Evolutionary conservation across 2,888 invertebrate species (phyloP).

Genomic region (Leptinotarsa haldemani): DNA sequence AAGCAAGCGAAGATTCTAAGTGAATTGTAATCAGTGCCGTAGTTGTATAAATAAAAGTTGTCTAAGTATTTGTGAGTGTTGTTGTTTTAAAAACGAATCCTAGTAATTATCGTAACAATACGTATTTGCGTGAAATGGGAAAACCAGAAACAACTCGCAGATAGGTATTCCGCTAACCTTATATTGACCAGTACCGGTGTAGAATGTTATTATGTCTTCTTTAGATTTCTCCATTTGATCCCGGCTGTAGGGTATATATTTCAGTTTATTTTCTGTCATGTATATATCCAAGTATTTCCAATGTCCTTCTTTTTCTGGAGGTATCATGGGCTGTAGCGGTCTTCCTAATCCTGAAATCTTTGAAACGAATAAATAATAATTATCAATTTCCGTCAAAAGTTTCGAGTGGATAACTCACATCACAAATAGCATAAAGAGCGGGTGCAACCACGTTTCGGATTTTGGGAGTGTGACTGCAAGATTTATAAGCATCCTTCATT

Average conservation of each 20-base stretch:
- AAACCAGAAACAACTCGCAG: neutral
- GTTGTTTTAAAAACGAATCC: too few relatives aligned
- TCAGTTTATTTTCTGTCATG: constrained; percentile 59
- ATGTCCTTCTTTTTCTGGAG: constrained; percentile 59
- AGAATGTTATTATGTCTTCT: constrained; percentile 63
- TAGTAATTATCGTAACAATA: too few relatives aligned
- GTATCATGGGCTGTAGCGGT: constrained; percentile 62
- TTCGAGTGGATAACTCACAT: constrained; percentile 46
- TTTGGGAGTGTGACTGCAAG: constrained; percentile 38
- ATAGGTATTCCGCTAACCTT: constrained; percentile 38
- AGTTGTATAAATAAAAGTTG: too few relatives aligned
- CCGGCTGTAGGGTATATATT: constrained; percentile 58
- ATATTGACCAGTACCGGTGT: constrained; percentile 59
- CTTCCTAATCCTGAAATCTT: constrained; percentile 59
- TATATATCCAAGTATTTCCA: constrained; percentile 64
- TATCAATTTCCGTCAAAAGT: neutral
- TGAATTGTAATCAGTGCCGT: too few relatives aligned
- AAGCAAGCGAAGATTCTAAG: too few relatives aligned
- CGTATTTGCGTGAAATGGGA: too few relatives aligned
- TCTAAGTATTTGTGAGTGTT: too few relatives aligned
- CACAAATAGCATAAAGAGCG: constrained; percentile 53
- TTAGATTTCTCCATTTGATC: constrained; percentile 58
- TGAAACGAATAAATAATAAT: constrained; percentile 27
- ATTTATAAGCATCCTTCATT: constrained; percentile 57
- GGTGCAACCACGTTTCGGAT: constrained; percentile 52